Percentiles rank a stretch among this genome's conserved stretches.
phyloP scores from a whole-genome alignment of 2,113 vertebrate species.

The Chlamydotis undulata region DNA sequence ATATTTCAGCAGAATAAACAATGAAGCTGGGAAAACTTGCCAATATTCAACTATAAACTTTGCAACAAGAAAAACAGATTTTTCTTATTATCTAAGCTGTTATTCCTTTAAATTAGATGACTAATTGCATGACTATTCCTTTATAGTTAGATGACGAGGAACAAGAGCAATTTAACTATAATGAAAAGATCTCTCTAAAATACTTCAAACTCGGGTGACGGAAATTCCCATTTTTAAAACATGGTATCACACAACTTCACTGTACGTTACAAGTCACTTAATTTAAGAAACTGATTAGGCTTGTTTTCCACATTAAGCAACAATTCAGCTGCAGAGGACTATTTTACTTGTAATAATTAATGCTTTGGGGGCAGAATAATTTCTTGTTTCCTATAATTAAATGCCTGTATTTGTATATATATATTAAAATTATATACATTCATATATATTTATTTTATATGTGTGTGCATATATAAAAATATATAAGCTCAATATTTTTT shows the following conservation, averaged over 20 bases:
- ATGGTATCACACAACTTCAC: background rate
- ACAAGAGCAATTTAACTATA: background rate
- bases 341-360: background rate
- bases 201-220: background rate
- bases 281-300: background rate
- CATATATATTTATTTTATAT: background rate
- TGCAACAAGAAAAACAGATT: background rate
- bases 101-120: constrained; percentile 14
- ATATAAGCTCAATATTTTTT: background rate
- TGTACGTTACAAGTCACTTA: background rate
- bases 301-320: background rate
- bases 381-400: background rate
- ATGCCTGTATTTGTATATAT: background rate
- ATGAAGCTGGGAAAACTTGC: background rate
- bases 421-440: background rate
- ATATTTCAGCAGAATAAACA: constrained; percentile 6
- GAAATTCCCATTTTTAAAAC: background rate
- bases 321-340: background rate
- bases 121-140: constrained; percentile 28
- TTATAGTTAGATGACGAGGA: background rate
- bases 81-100: constrained; percentile 1
- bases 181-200: background rate
- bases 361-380: background rate
- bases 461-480: no score
- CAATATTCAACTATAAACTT: background rate